Base-by-base conservation (phyloP, 2,888 invertebrate species). In the Agrochola circellaris region DNA sequence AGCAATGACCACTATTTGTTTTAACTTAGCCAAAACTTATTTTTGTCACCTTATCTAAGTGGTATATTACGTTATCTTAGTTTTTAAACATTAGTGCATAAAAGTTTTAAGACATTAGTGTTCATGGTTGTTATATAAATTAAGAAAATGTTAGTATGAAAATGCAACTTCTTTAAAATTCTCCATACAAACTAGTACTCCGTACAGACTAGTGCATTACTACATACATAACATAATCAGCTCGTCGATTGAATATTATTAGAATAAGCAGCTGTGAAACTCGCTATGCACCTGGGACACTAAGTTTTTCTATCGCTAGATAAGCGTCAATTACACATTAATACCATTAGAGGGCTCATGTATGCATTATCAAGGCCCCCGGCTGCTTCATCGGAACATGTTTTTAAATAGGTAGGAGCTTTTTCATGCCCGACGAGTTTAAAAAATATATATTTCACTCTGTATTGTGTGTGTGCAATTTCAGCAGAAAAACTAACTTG, bases 301-400 rank as follows among this genome's bases (percentile, higher is more conserved):
- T 51, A 68, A 66, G 75, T 85, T 86, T 86, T 88, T 84, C 77
- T 83, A 83, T 86, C 30, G 42, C 62, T 1, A 75, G 83, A 88
- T 86, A 87, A 83, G 75, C 71, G 54, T 48, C 62, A 71, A 88
- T 79, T 83, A 83, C 86, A 77, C 56, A 78, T 66, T 66, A 65
- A 45, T 15, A 65, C 76, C 69, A 81, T 86, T 77, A 83, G 66
- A 75, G 60, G 65, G 61, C 68, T 45, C 65, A 61, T 45, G 69
- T 67, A 66, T 73, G 56, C 34, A 62, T 42, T 73, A 73, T 77
- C 72, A 65, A 73, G 77, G 75, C n/a, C 58, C 13, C 15, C 70
- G 81, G 73, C 66, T 72, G 58, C 23, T 73, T n/a, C 11, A 15
- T 23, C 13, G 13, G 6, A 62, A 60, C 51, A 34, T 74, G 56